A percentile compares a stretch with the other conserved stretches of the same genome.
Evolutionary conservation across 2,888 invertebrate species (phyloP).

Genomic region (Sympetrum striolatum): DNA sequence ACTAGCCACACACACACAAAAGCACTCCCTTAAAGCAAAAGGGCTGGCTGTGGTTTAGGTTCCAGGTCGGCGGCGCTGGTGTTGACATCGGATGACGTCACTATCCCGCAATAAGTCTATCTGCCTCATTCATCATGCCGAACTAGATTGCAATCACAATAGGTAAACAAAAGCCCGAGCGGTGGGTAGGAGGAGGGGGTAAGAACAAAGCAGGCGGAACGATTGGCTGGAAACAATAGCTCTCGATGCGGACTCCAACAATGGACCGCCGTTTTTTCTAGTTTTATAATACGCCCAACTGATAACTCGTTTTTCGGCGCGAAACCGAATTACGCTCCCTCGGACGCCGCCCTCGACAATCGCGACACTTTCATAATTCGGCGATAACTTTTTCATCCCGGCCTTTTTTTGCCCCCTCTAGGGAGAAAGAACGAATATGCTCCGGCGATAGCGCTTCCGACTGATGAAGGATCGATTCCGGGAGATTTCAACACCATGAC

Average conservation of each 20-base stretch:
- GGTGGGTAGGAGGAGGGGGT: background rate
- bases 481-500: background rate
- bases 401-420: background rate
- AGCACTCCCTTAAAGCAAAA: background rate
- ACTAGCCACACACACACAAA: background rate
- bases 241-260: background rate
- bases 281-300: background rate
- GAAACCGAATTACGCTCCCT: background rate
- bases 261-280: background rate
- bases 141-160: slow-evolving; percentile 41
- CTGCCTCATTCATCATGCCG: slow-evolving; percentile 41
- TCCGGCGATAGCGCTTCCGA: no score
- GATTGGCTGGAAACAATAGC: slow-evolving; percentile 26
- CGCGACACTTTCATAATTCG: background rate
- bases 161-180: slow-evolving; percentile 21
- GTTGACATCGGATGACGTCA: slow-evolving; percentile 40
- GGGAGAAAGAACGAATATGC: no score
- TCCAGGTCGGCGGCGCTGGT: background rate
- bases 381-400: background rate
- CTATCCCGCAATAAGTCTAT: slow-evolving; percentile 20
- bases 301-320: slow-evolving; percentile 1
- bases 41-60: background rate
- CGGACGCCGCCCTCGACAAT: background rate
- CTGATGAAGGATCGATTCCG: no score
- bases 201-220: slow-evolving; percentile 26